Base-by-base conservation (phyloP, 2,113 vertebrate genomes). In the Epinephelus moara region DNA sequence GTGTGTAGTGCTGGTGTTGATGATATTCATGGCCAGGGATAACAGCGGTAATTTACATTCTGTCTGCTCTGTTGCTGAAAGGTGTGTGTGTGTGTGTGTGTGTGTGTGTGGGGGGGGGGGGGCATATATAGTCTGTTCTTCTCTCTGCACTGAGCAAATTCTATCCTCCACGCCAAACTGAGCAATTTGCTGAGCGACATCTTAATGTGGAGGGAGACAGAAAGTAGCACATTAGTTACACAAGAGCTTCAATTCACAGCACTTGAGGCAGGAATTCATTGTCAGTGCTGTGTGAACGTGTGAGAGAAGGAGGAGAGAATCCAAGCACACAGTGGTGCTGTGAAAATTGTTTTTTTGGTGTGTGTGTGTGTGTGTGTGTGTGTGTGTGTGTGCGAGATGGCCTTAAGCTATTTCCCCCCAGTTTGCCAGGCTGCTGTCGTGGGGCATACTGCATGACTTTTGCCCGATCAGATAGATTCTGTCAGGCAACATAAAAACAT, bases 1-100 rank as follows among this genome's bases (percentile, higher is more conserved):
- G 70, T 72, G 53, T 76, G 68, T 68, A 25, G 27, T 49, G 45
- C 25, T 37, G 6, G 47, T 62, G 72, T 25, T 87, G 85, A 85
- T 89, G 74, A 80, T 79, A 83, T 85, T 81, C 84, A 86, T 88
- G 74, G 53, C 21, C 68, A 47, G 89, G 66, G 82, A 74, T 73
- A 85, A 68, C 81, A 70, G 53, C 14, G 55, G 59, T 82, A 2
- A 74, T 93, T 89, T 87, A 57, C 84, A 89, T 75, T 71, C 53
- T 42, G 56, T 69, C 62, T 82, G 77, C 70, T 62, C n/a, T 64
- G 47, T 23, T 70, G 52, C 57, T 47, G 56, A 67, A 61, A 37
- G 11, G 45, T 49, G 49, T 33, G 47, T 3, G n/a, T 11, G 1
- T 37, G 33, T 37, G 33, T 37, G 33, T 37, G 6, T 37, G 33